These are phyloP conservation scores for Drosophila rellima DNA, from an alignment of 2,888 invertebrate genomes.

Conservation along the genomic window DNA sequence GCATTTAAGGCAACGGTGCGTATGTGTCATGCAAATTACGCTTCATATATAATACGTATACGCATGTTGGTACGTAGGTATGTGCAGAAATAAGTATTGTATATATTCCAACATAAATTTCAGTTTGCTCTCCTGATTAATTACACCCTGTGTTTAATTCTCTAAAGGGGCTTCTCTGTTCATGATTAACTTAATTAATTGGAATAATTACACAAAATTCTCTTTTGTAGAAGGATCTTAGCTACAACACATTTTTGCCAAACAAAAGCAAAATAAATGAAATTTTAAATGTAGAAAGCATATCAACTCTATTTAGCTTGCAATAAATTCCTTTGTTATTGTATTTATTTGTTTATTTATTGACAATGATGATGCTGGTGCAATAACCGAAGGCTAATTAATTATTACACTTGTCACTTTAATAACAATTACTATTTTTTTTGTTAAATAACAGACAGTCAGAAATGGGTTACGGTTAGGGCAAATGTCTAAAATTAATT, in stretches of 20 bases:
- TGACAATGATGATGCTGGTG: background rate
- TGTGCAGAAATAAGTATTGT: conserved; percentile 9
- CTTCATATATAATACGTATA: conserved; percentile 40
- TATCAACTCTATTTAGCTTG: background rate
- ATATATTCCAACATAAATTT: conserved; percentile 35
- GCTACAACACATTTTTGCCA: background rate
- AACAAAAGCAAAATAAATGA: conserved; percentile 1
- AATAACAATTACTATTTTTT: background rate
- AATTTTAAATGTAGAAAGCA: background rate
- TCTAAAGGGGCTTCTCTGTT: conserved; percentile 49
- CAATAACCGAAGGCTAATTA: conserved; percentile 1
- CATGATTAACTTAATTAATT: conserved; percentile 51
- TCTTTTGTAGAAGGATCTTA: background rate
- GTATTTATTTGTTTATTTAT: background rate
- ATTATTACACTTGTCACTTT: conserved; percentile 9
- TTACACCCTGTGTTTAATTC: conserved; percentile 16
- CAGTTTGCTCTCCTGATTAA: conserved; percentile 38
- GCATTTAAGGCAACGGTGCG: conserved; percentile 45
- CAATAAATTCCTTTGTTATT: background rate
- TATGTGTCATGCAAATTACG: conserved; percentile 58
- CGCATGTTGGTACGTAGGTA: conserved; percentile 6
- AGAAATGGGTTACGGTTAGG: background rate
- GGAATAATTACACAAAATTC: conserved; percentile 24
- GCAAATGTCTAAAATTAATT: conserved; percentile 5
- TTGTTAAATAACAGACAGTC: background rate